Evolutionary conservation across 2,888 invertebrate species (phyloP).

Genomic region (Buathra laborator): DNA sequence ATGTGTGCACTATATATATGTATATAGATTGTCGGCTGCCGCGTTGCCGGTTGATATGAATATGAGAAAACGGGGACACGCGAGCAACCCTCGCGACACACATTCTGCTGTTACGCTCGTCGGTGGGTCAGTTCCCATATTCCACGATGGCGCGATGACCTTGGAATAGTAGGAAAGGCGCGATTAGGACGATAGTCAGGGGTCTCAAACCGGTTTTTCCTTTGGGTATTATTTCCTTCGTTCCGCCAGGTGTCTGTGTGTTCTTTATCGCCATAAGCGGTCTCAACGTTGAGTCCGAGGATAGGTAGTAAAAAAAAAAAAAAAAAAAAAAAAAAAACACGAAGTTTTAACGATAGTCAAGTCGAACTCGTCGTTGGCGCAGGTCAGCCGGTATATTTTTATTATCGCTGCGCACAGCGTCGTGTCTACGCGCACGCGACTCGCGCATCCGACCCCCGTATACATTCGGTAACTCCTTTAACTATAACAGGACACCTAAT

Average conservation of each 20-base stretch:
- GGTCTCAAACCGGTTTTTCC: conserved; percentile 57
- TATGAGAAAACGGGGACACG: conserved; percentile 37
- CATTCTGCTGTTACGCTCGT: conserved; percentile 13
- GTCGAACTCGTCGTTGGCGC: conserved; percentile 28
- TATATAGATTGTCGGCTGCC: background rate
- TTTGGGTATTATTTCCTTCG: conserved; percentile 49
- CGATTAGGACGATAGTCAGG: conserved; percentile 45
- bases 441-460: background rate
- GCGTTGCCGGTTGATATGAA: background rate
- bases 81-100: conserved; percentile 51
- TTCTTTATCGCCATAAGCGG: conserved; percentile 11
- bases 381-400: conserved; percentile 46
- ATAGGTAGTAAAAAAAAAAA: background rate
- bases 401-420: conserved; percentile 9
- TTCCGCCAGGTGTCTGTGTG: conserved; percentile 43
- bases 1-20: background rate
- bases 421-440: conserved; percentile 5
- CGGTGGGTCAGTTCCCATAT: conserved; percentile 39
- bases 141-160: conserved; percentile 39
- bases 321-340: background rate
- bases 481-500: background rate
- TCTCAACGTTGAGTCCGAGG: conserved; percentile 24
- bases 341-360: conserved; percentile 33
- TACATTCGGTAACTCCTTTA: background rate
- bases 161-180: conserved; percentile 42